Evolutionary conservation across 1,140 invertebrate genomes (phyloP), one percentile per base, ranked within the genome.

Genomic region (Nasonia vitripennis): DNA sequence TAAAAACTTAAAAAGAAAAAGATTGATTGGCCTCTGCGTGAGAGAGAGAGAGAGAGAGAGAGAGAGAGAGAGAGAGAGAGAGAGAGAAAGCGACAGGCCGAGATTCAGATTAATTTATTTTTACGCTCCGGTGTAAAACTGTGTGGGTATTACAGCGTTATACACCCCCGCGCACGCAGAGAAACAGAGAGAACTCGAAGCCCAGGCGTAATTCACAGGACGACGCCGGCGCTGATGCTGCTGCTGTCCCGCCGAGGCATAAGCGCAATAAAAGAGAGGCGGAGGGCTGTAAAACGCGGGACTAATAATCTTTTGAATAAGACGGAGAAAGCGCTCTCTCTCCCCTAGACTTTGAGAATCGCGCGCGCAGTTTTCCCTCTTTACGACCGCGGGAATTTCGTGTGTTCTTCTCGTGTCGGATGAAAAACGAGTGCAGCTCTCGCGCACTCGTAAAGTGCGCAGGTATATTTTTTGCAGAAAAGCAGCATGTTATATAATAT

Each of bases 1-100:
- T 85, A 80, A 85, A 85, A 85, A 85, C 41, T 80, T 85, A 81
- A 85, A 84, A 80, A 74, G 73, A 48, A 17, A 34, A 80, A 85
- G 84, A 85, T 85, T 85, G 84, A 85, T 85, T 68, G 68, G 68
- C 5, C 17, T n/a, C 55, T 62, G 0, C 1, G 5, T 17, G 17
- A 2, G 55, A 62, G 55, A 62, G 55, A 62, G 55, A 62, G 20
- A 62, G 55, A 20, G 55, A 62, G 55, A 62, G 55, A 20, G 55
- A n/a, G 55, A 20, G 55, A 62, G 55, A n/a, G 17, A n/a, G 55
- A 62, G 55, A 37, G 34, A 37, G 34, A 20, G 55, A 62, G 55
- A 62, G 17, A 5, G 17, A 62, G 17, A 17, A 62, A 62, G 55
- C 55, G 55, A 62, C 55, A 62, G 55, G 55, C 20, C 6, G 55